Percentiles rank a stretch among this genome's conserved stretches.
These are phyloP conservation scores for Liparis tanakae DNA, from an alignment of 2,797 vertebrate genomes.

Conservation along the genomic window DNA sequence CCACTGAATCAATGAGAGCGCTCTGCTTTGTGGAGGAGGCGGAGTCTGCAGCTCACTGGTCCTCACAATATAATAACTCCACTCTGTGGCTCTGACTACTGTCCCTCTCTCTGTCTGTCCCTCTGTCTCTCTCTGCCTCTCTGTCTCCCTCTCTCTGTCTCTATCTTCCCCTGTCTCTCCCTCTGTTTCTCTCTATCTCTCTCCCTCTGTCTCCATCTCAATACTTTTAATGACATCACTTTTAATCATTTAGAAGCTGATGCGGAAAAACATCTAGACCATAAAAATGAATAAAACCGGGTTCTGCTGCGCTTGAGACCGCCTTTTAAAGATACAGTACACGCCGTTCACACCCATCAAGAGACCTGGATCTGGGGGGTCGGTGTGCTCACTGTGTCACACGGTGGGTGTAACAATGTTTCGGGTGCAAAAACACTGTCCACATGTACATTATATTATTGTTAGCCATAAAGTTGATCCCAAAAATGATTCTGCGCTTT, in stretches of 20 bases:
- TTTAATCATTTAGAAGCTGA: not conserved
- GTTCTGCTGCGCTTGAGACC: not conserved
- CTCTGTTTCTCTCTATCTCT: too few species aligned
- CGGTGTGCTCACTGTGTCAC: not conserved
- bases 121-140: too few species aligned
- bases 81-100: not conserved
- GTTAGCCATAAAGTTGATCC: not conserved
- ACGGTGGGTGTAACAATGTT: not conserved
- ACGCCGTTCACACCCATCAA: not conserved
- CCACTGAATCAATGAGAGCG: not conserved
- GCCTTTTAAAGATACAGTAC: not conserved
- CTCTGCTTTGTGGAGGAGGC: not conserved
- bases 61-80: not conserved
- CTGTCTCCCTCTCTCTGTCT: not conserved
- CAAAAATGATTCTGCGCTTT: constrained; percentile 1
- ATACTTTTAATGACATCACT: not conserved
- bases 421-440: not conserved
- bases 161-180: too few species aligned
- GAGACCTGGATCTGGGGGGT: not conserved
- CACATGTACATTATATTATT: not conserved
- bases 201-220: not conserved
- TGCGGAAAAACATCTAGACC: not conserved
- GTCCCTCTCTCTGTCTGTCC: not conserved
- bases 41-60: not conserved
- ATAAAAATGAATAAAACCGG: not conserved